phyloP scores from a whole-genome alignment of 2,113 vertebrate genomes.

The Phylloscopus whistleri region DNA sequence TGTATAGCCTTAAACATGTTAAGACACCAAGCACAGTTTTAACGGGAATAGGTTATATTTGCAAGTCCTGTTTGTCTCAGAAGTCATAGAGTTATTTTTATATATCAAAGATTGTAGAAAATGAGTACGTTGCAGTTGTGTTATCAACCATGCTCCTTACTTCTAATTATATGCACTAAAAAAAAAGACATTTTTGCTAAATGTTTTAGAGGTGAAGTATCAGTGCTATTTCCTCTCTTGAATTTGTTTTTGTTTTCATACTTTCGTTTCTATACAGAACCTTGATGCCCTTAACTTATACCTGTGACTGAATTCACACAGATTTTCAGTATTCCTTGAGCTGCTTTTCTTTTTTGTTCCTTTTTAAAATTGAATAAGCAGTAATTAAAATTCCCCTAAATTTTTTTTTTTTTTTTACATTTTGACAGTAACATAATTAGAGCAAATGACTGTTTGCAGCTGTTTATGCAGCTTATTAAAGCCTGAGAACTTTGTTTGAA shows the following conservation, averaged over 20 bases:
- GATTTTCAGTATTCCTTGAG: neutral
- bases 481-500: constrained; percentile 31
- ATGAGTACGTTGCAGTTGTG: neutral
- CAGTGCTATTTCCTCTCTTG: neutral
- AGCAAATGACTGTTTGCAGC: constrained; percentile 47
- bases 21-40: constrained; percentile 49
- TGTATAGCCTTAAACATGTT: constrained; percentile 46
- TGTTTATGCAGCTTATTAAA: constrained; percentile 39
- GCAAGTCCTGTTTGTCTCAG: constrained; percentile 15
- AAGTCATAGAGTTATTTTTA: constrained; percentile 41
- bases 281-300: neutral
- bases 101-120: constrained; percentile 37
- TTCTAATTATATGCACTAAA: constrained; percentile 3
- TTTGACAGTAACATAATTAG: constrained; percentile 26
- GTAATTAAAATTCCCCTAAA: constrained; percentile 9
- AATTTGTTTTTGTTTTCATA: neutral
- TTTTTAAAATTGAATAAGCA: constrained; percentile 7
- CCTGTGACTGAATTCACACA: neutral
- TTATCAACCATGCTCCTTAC: constrained; percentile 26
- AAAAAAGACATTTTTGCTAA: neutral
- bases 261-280: neutral
- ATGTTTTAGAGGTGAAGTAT: neutral
- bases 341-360: neutral
- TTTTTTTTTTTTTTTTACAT: neutral
- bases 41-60: neutral